A percentile compares a stretch with the other conserved stretches of the same genome.
Evolutionary conservation across 2,888 invertebrate species (phyloP).

Genomic region (Sphinx pinastri): DNA sequence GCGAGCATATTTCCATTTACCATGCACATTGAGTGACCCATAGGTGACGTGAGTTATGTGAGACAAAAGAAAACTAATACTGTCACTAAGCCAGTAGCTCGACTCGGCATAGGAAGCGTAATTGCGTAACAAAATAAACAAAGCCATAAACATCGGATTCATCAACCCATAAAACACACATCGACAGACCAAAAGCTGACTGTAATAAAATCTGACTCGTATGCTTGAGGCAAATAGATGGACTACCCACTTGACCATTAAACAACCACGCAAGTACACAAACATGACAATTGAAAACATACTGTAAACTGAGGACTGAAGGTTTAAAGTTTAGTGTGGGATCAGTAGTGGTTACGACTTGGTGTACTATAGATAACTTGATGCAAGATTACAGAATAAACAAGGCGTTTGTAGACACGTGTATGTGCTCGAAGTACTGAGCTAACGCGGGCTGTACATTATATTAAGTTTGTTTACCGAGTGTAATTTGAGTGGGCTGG

Average conservation of each 20-base stretch:
- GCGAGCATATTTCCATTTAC: too few species aligned
- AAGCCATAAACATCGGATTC: slow-evolving; percentile 17
- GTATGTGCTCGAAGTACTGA: slow-evolving; percentile 37
- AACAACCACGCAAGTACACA: not conserved
- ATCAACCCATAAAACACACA: slow-evolving; percentile 20
- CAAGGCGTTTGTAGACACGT: slow-evolving; percentile 51
- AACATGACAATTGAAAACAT: slow-evolving; percentile 18
- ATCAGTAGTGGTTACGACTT: slow-evolving; percentile 23
- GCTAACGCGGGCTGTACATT: slow-evolving; percentile 22
- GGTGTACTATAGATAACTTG: slow-evolving; percentile 42
- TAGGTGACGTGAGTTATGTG: too few species aligned
- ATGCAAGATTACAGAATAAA: slow-evolving; percentile 56
- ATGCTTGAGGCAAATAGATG: slow-evolving; percentile 45
- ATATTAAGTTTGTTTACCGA: not conserved
- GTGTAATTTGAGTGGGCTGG: not conserved
- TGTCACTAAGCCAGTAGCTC: not conserved
- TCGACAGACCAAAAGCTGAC: slow-evolving; percentile 26
- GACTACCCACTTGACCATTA: slow-evolving; percentile 1
- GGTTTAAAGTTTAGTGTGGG: slow-evolving; percentile 5
- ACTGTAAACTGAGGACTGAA: slow-evolving; percentile 6
- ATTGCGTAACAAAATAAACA: slow-evolving; percentile 17
- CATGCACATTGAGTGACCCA: too few species aligned
- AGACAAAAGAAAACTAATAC: not conserved
- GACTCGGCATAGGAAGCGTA: not conserved
- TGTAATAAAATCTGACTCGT: slow-evolving; percentile 32